A percentile compares a stretch with the other conserved stretches of the same genome.
Evolutionary conservation across 1,140 invertebrate genomes (phyloP).

Genomic region (Temnothorax curvispinosus): DNA sequence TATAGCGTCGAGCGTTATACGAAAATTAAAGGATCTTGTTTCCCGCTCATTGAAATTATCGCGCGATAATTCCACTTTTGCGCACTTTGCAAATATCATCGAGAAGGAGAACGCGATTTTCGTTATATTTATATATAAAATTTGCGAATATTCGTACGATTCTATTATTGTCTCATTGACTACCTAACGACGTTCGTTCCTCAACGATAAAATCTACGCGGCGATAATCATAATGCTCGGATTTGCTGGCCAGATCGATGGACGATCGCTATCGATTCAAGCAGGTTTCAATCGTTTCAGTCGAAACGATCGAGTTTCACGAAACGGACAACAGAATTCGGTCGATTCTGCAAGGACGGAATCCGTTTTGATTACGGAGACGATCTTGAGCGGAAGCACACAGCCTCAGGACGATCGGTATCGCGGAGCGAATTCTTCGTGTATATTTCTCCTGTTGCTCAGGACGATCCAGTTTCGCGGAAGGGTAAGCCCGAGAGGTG

Average conservation of each 20-base stretch:
- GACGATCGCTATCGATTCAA: slow-evolving; percentile 60
- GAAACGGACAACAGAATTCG: slow-evolving; percentile 35
- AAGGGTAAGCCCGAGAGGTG: slow-evolving; percentile 65
- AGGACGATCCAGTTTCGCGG: slow-evolving; percentile 68
- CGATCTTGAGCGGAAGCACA: neutral
- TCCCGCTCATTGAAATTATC: neutral
- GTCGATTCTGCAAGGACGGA: slow-evolving; percentile 25
- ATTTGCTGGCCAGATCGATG: neutral
- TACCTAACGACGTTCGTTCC: neutral
- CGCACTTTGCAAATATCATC: neutral
- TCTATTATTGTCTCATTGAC: too few relatives aligned
- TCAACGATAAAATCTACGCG: slow-evolving; percentile 53
- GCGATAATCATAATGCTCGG: slow-evolving; percentile 27
- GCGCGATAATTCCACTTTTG: neutral
- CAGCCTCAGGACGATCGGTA: slow-evolving; percentile 57
- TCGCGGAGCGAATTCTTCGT: slow-evolving; percentile 62
- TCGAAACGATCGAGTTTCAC: slow-evolving; percentile 69
- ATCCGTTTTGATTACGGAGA: slow-evolving; percentile 52
- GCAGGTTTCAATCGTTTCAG: slow-evolving; percentile 51
- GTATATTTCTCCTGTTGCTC: slow-evolving; percentile 62
- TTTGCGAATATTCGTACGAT: neutral
- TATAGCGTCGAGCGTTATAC: neutral
- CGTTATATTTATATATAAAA: neutral
- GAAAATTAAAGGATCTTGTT: neutral
- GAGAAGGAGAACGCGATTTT: neutral